Base-by-base conservation (phyloP, 2,797 vertebrate genomes). In the Hydrocynus forskahlii region DNA sequence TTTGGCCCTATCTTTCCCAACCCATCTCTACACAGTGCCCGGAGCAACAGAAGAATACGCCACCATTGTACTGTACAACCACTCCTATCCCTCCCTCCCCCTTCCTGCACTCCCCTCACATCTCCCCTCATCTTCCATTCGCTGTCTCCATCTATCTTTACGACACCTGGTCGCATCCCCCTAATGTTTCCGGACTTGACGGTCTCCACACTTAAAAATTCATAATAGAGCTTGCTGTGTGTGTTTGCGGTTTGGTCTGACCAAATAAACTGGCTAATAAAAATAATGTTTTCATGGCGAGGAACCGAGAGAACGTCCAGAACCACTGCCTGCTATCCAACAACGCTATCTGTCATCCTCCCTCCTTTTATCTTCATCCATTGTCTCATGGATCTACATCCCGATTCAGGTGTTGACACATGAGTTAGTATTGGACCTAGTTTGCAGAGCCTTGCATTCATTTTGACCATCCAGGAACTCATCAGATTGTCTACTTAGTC, bases 161-260 rank as follows among this genome's bases (percentile, higher is more conserved):
- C 95, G 96, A 96, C 96, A 94, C 96, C 96, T 95, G 93, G 95
- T 93, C 95, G 92, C 92, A 95, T 96, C 95, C 95, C 96, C 92
- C 95, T 96, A 96, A 97, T 96, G 97, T 95, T 97, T 97, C 96
- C 95, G 96, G 97, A 95, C 95, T 95, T 93, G 95, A 96, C 94
- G 93, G 92, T 96, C 95, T 94, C 96, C 96, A 95, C 95, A 95
- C 95, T 99, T 95, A 97, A 97, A 99, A 99, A 97, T 97, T 99
- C 96, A 97, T 97, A 97, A 99, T 98, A 97, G 97, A 99, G 96
- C 96, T 95, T 92, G 91, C 96, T 95, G 95, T 96, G 96, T 98
- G 94, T 99, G 96, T 99, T 99, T 99, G 98, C 97, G 93, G 95
- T 98, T 96, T 95, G 95, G 96, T 96, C 96, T 97, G 95, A 98